Conservation (phyloP, 2,797 vertebrate species). For the Megalops cyprinoides region DNA sequence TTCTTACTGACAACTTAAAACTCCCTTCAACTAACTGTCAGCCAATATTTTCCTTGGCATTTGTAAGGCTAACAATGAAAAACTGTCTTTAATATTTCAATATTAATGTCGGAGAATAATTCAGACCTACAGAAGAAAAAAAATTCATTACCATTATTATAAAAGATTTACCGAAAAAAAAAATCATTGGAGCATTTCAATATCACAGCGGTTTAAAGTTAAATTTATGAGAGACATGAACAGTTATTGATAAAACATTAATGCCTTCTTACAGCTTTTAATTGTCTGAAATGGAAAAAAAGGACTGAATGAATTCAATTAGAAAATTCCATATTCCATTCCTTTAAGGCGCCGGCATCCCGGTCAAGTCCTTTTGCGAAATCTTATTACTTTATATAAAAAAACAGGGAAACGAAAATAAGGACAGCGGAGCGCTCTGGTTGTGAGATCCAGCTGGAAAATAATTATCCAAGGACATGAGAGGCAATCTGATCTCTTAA, state of each 20-base stretch:
- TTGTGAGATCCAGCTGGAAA: background rate
- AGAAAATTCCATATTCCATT: background rate
- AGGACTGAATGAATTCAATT: background rate
- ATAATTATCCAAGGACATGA: slow-evolving; percentile 17
- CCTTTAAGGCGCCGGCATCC: background rate
- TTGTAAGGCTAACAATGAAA: too few relatives aligned
- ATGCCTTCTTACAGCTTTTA: background rate
- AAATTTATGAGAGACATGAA: background rate
- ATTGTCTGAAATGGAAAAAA: background rate
- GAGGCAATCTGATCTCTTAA: slow-evolving; percentile 2
- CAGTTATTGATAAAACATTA: background rate
- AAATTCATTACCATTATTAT: background rate
- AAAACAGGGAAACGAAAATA: background rate
- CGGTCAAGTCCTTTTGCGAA: background rate
- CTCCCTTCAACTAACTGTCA: background rate
- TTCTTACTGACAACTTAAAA: background rate
- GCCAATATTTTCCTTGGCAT: background rate
- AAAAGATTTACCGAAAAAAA: background rate
- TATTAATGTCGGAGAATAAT: background rate
- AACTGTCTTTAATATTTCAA: background rate
- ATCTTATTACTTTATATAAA: background rate
- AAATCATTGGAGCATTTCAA: background rate
- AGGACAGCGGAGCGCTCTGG: background rate
- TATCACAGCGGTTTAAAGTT: background rate
- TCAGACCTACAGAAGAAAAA: background rate